A percentile compares a stretch with the other conserved stretches of the same genome.
Evolutionary conservation across 2,888 invertebrate species (phyloP).

Genomic region (Mallateleia sp.): DNA sequence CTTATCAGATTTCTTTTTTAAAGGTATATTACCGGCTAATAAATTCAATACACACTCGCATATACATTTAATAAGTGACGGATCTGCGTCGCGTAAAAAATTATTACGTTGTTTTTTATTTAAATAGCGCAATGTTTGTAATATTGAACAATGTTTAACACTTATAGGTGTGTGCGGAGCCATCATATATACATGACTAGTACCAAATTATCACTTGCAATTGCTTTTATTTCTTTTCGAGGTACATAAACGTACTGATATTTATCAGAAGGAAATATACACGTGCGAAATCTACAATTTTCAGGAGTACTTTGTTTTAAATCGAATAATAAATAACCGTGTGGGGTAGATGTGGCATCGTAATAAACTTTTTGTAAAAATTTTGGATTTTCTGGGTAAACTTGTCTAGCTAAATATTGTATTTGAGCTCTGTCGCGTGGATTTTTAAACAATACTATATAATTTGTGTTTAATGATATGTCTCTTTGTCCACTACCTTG

Average conservation of each 20-base stretch:
- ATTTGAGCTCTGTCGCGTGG: slow-evolving; percentile 45
- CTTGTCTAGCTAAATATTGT: slow-evolving; percentile 54
- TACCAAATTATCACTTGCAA: no score
- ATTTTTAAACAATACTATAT: slow-evolving; percentile 56
- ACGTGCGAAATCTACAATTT: slow-evolving; percentile 19
- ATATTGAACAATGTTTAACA: no score
- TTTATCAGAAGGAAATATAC: slow-evolving; percentile 12
- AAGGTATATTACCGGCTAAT: no score
- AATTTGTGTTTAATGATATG: slow-evolving; percentile 56
- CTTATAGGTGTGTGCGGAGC: no score
- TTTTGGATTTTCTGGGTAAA: slow-evolving; percentile 67
- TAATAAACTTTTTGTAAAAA: slow-evolving; percentile 68
- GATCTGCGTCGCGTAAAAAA: no score
- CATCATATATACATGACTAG: no score
- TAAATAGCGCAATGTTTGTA: no score
- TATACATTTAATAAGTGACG: no score
- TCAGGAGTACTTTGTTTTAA: slow-evolving; percentile 18
- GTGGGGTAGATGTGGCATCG: slow-evolving; percentile 24
- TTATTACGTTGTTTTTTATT: no score
- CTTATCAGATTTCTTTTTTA: no score
- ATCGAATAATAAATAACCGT: slow-evolving; percentile 24
- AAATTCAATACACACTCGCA: no score
- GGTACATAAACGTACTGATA: slow-evolving; percentile 18
- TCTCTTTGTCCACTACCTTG: slow-evolving; percentile 41
- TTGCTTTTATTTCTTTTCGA: neutral